Evolutionary conservation across 2,797 vertebrate species (phyloP), one percentile per base, ranked within the genome.

Genomic region (Oreochromis mossambicus): DNA sequence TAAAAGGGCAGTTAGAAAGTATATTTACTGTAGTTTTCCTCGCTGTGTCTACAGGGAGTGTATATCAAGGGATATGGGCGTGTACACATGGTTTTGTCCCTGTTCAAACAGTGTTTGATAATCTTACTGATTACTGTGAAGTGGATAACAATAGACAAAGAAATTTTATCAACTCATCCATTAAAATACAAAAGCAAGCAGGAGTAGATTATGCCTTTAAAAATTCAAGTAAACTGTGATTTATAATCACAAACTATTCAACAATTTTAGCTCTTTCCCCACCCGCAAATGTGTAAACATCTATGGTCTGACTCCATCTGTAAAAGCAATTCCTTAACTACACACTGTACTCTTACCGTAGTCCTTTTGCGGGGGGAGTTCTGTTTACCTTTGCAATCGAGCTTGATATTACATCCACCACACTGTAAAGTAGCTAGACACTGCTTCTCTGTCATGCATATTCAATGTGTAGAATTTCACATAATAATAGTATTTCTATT

Each of bases 321-420:
- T n/a, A n/a, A n/a, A n/a, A n/a, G n/a, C n/a, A n/a, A n/a, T n/a
- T n/a, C n/a, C n/a, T n/a, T n/a, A n/a, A n/a, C n/a, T n/a, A n/a
- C n/a, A n/a, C n/a, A n/a, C n/a, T n/a, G n/a, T n/a, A n/a, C n/a
- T n/a, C n/a, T n/a, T n/a, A n/a, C n/a, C n/a, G n/a, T n/a, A n/a
- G n/a, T n/a, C n/a, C n/a, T n/a, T n/a, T 82, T 54, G 88, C 2
- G 92, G 95, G 94, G 86, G 92, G 92, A 91, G 93, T 19, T 81
- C 43, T 89, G 84, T 94, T 95, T 91, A 82, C 84, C 15, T 75
- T 86, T 21, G 55, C 83, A 70, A 41, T 21, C 8, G 26, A 84
- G 51, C 79, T 81, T 85, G 19, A 82, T 41, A 80, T 81, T 52
- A 85, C 11, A 77, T 78, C 55, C 52, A 81, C 11, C 87, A 89